phyloP scores from a whole-genome alignment of 2,888 invertebrate species.

The Aproaerema taeniolella region DNA sequence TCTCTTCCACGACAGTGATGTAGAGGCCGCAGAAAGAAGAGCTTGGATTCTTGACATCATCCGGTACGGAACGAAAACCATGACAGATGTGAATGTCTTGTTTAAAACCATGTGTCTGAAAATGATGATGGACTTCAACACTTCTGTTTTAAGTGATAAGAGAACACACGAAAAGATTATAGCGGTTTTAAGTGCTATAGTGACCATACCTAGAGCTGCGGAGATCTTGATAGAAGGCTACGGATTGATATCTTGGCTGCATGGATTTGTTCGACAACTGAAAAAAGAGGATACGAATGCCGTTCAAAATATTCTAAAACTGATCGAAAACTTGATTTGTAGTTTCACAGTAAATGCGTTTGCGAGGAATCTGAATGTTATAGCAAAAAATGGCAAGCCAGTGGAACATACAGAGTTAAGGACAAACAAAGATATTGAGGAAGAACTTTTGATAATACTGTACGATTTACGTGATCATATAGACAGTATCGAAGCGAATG shows the following conservation, averaged over 20 bases:
- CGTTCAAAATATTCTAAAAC: conserved; percentile 33
- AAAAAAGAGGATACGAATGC: conserved; percentile 39
- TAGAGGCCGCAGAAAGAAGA: conserved; percentile 82
- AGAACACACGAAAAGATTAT: conserved; percentile 81
- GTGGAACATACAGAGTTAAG: conserved; percentile 41
- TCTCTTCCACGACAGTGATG: conserved; percentile 87
- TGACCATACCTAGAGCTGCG: conserved; percentile 80
- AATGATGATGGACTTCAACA: conserved; percentile 84
- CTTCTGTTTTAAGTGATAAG: conserved; percentile 79
- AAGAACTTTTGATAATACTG: conserved; percentile 46
- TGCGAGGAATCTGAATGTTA: conserved; percentile 36
- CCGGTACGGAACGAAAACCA: conserved; percentile 84
- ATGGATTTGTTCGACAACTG: conserved; percentile 42
- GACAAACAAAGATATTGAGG: conserved; percentile 54
- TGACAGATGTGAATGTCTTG: conserved; percentile 84
- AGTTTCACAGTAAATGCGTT: conserved; percentile 47
- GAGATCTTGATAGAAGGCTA: conserved; percentile 81
- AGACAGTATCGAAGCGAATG: conserved; percentile 38
- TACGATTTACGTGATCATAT: conserved; percentile 42
- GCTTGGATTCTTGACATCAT: conserved; percentile 88
- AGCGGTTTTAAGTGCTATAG: conserved; percentile 78
- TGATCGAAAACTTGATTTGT: conserved; percentile 44
- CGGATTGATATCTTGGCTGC: conserved; percentile 85
- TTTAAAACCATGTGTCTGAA: conserved; percentile 86
- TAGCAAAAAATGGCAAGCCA: conserved; percentile 29